Conservation (phyloP, 2,113 vertebrate genomes). For the Xenotilapia caudafasciata region DNA sequence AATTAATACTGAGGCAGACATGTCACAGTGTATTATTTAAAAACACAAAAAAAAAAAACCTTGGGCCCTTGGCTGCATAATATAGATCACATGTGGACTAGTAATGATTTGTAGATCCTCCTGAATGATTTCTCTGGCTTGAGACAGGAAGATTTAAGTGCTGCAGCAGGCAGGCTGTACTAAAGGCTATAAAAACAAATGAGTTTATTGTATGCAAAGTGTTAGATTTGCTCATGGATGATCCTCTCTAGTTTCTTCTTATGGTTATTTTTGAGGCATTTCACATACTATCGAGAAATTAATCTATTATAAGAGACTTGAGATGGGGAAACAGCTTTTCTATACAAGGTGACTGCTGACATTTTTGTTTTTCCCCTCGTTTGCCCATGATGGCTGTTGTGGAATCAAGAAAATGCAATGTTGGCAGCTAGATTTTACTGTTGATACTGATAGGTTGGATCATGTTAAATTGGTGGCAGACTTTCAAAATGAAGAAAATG, state of each 20-base stretch:
- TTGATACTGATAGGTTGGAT: constrained; percentile 18
- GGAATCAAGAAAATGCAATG: constrained; percentile 10
- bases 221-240: background rate
- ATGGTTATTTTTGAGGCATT: background rate
- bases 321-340: background rate
- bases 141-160: background rate
- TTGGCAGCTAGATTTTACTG: constrained; percentile 40
- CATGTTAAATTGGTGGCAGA: background rate
- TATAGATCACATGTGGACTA: background rate
- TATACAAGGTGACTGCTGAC: constrained; percentile 27
- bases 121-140: background rate
- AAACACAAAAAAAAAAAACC: background rate
- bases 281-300: background rate
- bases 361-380: background rate
- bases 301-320: background rate
- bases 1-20: background rate
- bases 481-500: background rate
- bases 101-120: background rate
- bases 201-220: background rate
- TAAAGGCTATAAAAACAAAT: background rate
- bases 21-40: background rate
- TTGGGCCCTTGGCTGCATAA: background rate
- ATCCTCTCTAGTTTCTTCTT: background rate
- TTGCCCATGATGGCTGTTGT: background rate
- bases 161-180: background rate